Conservation (phyloP, 2,113 vertebrate species). For the Spizaetus ornatus region DNA sequence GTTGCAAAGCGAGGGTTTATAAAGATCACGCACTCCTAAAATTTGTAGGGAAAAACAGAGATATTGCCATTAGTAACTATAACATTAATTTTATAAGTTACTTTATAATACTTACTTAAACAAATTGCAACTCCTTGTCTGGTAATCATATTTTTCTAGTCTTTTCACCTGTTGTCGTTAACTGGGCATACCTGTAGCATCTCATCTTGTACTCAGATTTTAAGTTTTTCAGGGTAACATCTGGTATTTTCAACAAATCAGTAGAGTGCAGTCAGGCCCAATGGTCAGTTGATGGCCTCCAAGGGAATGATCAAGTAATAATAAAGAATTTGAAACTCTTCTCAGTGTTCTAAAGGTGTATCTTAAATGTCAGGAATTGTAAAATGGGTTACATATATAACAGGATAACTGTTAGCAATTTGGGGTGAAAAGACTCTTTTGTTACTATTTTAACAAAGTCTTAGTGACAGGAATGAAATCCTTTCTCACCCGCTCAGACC, state of each 20-base stretch:
- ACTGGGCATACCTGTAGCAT: not conserved
- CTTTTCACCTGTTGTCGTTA: not conserved
- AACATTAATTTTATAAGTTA: not conserved
- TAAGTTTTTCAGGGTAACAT: not conserved
- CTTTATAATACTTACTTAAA: not conserved
- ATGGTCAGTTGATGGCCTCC: not conserved
- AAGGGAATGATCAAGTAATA: not conserved
- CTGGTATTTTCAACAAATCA: not conserved
- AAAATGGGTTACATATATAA: not conserved
- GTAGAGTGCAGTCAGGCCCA: not conserved
- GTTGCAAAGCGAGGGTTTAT: conserved; percentile 11
- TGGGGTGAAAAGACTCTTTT: not conserved
- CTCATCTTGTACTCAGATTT: not conserved
- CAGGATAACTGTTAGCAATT: not conserved
- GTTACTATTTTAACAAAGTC: not conserved
- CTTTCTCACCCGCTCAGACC: not conserved
- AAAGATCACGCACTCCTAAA: not conserved
- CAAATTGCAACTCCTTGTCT: not conserved
- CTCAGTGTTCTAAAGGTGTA: not conserved
- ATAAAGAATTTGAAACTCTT: not conserved
- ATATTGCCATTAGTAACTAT: not conserved
- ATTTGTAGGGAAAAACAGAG: not conserved
- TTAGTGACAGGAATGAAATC: not conserved
- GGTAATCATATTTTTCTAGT: not conserved
- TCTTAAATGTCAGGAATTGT: not conserved